A percentile compares a stretch with the other conserved stretches of the same genome.
Conservation (phyloP, 2,888 invertebrate genomes). For the Panzeria rudis region DNA sequence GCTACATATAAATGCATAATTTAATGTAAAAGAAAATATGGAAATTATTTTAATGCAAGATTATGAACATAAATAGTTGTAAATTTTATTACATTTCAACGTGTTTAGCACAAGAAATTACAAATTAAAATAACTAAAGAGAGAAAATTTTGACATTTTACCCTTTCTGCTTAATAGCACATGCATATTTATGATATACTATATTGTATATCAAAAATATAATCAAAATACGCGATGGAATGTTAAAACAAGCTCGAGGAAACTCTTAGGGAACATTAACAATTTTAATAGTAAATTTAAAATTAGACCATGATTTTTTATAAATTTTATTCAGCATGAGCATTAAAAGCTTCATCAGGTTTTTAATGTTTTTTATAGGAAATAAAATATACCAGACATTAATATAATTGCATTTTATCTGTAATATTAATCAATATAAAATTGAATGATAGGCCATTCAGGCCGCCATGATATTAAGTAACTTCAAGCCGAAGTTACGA, state of each 20-base stretch:
- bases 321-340: too few species aligned
- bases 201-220: not conserved
- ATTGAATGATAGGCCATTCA: too few species aligned
- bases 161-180: not conserved
- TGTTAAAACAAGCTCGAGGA: not conserved
- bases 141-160: not conserved
- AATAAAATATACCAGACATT: too few species aligned
- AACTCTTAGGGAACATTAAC: not conserved
- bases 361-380: too few species aligned
- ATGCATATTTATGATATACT: not conserved
- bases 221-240: not conserved
- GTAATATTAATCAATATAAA: too few species aligned
- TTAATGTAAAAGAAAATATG: slow-evolving; percentile 10
- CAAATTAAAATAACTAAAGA: not conserved
- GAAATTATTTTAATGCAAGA: slow-evolving; percentile 18
- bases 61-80: slow-evolving; percentile 28
- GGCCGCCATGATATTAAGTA: too few species aligned
- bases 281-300: not conserved
- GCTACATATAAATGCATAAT: not conserved
- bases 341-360: too few species aligned
- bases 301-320: too few species aligned
- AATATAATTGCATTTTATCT: too few species aligned
- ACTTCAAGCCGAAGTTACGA: too few species aligned
- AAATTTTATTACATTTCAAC: slow-evolving; percentile 32
- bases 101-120: slow-evolving; percentile 14